These are phyloP conservation scores for Drosophila littoralis DNA, from an alignment of 1,140 invertebrate genomes.

Conservation along the genomic window DNA sequence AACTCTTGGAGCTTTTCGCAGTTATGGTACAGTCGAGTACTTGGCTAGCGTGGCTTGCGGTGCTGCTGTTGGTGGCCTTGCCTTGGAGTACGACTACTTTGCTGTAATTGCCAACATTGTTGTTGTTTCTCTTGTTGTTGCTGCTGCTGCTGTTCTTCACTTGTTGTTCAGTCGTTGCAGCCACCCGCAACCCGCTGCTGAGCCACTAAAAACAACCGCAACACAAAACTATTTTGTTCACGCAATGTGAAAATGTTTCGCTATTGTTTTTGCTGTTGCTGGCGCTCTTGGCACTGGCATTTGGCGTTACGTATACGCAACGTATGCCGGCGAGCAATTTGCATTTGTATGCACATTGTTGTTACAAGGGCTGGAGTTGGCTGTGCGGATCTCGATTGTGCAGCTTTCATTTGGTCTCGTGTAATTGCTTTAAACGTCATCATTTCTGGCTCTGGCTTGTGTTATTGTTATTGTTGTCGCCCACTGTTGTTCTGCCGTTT, in stretches of 20 bases:
- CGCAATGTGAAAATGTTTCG: slow-evolving; percentile 76
- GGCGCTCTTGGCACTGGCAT: slow-evolving; percentile 59
- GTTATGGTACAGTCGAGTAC: slow-evolving; percentile 27
- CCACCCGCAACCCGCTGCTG: slow-evolving; percentile 24
- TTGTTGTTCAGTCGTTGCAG: slow-evolving; percentile 46
- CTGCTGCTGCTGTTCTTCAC: slow-evolving; percentile 20
- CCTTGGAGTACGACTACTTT: slow-evolving; percentile 51
- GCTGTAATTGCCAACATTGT: slow-evolving; percentile 69
- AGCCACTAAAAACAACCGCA: slow-evolving; percentile 77
- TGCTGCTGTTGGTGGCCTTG: slow-evolving; percentile 26
- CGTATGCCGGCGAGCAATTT: slow-evolving; percentile 72
- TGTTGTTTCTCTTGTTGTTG: slow-evolving; percentile 41
- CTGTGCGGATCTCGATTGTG: background rate
- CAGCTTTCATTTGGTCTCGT: slow-evolving; percentile 48
- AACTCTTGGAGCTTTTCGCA: slow-evolving; percentile 37
- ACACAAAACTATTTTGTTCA: slow-evolving; percentile 82
- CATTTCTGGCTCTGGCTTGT: slow-evolving; percentile 52
- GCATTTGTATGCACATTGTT: slow-evolving; percentile 80
- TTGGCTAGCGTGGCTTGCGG: slow-evolving; percentile 22
- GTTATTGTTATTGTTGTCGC: slow-evolving; percentile 39
- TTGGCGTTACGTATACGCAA: slow-evolving; percentile 77
- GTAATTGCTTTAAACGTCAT: slow-evolving; percentile 81
- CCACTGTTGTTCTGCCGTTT: slow-evolving; percentile 23
- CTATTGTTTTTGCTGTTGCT: slow-evolving; percentile 32
- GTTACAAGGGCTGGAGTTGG: slow-evolving; percentile 43